Conservation (phyloP, 2,797 vertebrate genomes). For the Philypnodon macrostomus region DNA sequence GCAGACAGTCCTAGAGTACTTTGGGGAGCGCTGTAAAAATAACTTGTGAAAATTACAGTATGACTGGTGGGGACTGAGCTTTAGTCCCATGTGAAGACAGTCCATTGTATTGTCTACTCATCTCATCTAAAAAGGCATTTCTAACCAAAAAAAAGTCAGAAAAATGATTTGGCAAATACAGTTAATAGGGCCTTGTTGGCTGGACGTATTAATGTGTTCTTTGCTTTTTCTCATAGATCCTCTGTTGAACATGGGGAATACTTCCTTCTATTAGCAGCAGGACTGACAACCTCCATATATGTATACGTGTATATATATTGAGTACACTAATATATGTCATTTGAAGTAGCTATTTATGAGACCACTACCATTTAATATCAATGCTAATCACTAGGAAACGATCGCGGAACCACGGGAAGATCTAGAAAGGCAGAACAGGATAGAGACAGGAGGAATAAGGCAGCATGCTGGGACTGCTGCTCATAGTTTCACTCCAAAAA, state of each 20-base stretch:
- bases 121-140: constrained; percentile 42
- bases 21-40: constrained; percentile 32
- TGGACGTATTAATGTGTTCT: constrained; percentile 33
- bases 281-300: constrained; percentile 51
- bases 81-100: constrained; percentile 38
- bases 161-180: constrained; percentile 69
- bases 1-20: constrained; percentile 42
- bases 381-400: constrained; percentile 75
- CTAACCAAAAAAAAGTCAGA: constrained; percentile 38
- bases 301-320: constrained; percentile 66
- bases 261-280: constrained; percentile 67
- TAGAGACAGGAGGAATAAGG: constrained; percentile 44
- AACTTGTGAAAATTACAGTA: constrained; percentile 41
- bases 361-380: constrained; percentile 72
- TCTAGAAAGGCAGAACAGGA: constrained; percentile 63
- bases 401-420: constrained; percentile 74
- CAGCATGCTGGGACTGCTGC: constrained; percentile 66
- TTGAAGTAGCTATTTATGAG: constrained; percentile 73
- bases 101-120: constrained; percentile 38
- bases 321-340: constrained; percentile 72
- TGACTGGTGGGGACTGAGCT: constrained; percentile 44
- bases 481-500: constrained; percentile 49
- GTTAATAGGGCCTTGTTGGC: constrained; percentile 27
- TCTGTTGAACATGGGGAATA: constrained; percentile 54
- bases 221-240: constrained; percentile 56